Conservation (phyloP, 2,888 invertebrate species). For the Hesperia comma region DNA sequence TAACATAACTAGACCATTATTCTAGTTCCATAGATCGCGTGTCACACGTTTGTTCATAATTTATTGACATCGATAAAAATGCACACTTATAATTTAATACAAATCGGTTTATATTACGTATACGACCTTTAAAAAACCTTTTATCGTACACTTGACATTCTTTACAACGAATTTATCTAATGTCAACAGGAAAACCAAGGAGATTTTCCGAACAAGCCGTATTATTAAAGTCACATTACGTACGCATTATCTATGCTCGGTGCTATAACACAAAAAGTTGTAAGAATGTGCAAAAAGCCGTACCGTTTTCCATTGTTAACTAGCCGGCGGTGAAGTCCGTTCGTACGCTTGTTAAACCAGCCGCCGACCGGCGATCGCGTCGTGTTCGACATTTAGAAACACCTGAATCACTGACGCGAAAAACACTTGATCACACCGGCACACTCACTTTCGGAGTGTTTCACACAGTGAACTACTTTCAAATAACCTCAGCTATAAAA, state of each 20-base stretch:
- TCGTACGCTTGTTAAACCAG: constrained; percentile 74
- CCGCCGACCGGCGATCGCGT: constrained; percentile 70
- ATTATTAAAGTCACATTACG: not conserved
- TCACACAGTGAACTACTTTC: constrained; percentile 62
- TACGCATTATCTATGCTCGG: not conserved
- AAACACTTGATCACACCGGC: constrained; percentile 58
- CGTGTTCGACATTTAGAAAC: constrained; percentile 69
- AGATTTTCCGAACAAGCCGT: not conserved
- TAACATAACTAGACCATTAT: not conserved
- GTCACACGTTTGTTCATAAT: not conserved
- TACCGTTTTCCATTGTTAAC: constrained; percentile 78
- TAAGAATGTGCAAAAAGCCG: constrained; percentile 49
- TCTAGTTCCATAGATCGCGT: not conserved
- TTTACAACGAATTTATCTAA: constrained; percentile 25
- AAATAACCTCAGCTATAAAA: constrained; percentile 59
- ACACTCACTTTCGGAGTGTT: constrained; percentile 42
- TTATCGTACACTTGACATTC: constrained; percentile 4
- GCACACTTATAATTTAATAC: constrained; percentile 2
- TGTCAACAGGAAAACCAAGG: constrained; percentile 23
- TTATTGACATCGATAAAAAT: constrained; percentile 1
- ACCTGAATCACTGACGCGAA: constrained; percentile 53
- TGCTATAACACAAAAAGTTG: constrained; percentile 4
- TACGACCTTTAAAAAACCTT: not conserved
- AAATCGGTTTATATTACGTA: not conserved
- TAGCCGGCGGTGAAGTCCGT: constrained; percentile 69